Conservation (phyloP, 2,797 vertebrate genomes). For the Brachyalestes nurse region DNA sequence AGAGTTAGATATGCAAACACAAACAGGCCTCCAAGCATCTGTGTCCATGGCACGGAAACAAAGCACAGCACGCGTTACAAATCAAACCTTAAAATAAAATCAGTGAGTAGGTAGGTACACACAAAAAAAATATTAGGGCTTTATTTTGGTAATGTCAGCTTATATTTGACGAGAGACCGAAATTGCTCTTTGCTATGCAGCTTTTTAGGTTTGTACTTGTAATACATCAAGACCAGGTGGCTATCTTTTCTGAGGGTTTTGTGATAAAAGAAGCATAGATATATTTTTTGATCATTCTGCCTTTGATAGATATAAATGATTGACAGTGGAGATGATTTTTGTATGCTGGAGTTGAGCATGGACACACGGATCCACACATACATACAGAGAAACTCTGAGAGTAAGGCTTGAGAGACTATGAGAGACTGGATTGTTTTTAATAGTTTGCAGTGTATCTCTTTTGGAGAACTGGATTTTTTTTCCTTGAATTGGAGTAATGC, state of each 20-base stretch:
- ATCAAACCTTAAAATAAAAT: conserved; percentile 4
- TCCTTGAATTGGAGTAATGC: conserved; percentile 35
- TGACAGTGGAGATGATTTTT: conserved; percentile 39
- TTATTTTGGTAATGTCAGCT: conserved; percentile 44
- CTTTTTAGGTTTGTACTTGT: conserved; percentile 54
- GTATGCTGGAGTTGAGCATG: conserved; percentile 21
- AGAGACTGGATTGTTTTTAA: conserved; percentile 46
- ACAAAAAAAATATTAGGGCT: conserved; percentile 32
- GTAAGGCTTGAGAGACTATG: conserved; percentile 31
- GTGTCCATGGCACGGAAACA: conserved; percentile 6
- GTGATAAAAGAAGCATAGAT: conserved; percentile 47
- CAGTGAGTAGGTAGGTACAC: background rate
- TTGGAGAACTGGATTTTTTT: conserved; percentile 34
- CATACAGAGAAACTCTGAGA: conserved; percentile 14
- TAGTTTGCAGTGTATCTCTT: conserved; percentile 56
- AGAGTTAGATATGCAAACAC: conserved; percentile 71
- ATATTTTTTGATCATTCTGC: conserved; percentile 47
- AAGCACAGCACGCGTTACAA: conserved; percentile 31
- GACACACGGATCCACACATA: background rate
- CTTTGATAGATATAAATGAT: conserved; percentile 43
- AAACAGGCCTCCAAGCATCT: conserved; percentile 27
- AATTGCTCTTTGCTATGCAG: conserved; percentile 56
- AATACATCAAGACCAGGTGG: conserved; percentile 41
- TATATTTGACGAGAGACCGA: conserved; percentile 40
- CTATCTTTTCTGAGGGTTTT: conserved; percentile 42